These are phyloP conservation scores for Melinopterus prodromus DNA, from an alignment of 2,888 invertebrate genomes.

Conservation along the genomic window DNA sequence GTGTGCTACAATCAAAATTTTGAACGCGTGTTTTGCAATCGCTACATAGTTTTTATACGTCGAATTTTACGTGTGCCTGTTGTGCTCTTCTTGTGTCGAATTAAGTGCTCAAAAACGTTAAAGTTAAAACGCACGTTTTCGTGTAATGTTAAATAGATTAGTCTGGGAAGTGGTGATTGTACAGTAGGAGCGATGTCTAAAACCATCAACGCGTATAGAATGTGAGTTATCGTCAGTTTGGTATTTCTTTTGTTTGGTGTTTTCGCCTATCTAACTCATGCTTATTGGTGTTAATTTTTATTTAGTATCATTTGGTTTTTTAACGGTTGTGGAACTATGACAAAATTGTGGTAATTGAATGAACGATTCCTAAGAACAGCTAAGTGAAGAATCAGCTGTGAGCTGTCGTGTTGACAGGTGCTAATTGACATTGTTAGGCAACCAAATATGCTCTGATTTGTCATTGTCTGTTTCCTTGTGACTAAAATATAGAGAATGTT, in stretches of 20 bases:
- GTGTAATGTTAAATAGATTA: slow-evolving; percentile 35
- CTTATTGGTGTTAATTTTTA: slow-evolving; percentile 43
- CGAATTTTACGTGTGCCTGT: slow-evolving; percentile 10
- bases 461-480: slow-evolving; percentile 29
- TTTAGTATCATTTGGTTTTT: slow-evolving; percentile 15
- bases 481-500: slow-evolving; percentile 44
- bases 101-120: slow-evolving; percentile 32
- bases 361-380: too few relatives aligned
- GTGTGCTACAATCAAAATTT: not conserved
- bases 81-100: slow-evolving; percentile 13
- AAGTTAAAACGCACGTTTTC: slow-evolving; percentile 12
- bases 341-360: too few relatives aligned
- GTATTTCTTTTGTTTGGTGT: slow-evolving; percentile 46
- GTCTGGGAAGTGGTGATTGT: slow-evolving; percentile 21
- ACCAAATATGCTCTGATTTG: not conserved
- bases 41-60: slow-evolving; percentile 30
- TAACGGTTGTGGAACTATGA: not conserved
- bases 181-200: slow-evolving; percentile 74
- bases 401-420: too few relatives aligned
- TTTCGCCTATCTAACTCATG: not conserved
- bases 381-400: too few relatives aligned
- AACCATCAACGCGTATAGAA: slow-evolving; percentile 89
- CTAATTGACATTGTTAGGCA: not conserved
- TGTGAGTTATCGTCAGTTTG: slow-evolving; percentile 71
- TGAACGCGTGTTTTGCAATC: not conserved